These are phyloP conservation scores for Cyprinodon tularosa DNA, from an alignment of 2,113 vertebrate species.

Conservation along the genomic window DNA sequence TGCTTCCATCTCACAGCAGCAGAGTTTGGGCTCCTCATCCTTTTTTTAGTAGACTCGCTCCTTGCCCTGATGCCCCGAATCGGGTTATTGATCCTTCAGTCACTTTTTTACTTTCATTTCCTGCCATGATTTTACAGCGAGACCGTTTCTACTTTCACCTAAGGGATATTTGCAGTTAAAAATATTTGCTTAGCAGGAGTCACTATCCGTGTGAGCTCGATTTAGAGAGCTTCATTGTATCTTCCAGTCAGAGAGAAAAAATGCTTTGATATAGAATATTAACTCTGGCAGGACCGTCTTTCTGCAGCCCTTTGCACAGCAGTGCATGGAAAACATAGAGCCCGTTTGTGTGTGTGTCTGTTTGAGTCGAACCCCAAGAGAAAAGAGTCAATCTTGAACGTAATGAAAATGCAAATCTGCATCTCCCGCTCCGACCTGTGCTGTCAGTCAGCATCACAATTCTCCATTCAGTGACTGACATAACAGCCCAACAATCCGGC, in stretches of 20 bases:
- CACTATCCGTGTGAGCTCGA: background rate
- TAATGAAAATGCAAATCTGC: conserved; percentile 75
- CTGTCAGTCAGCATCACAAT: conserved; percentile 67
- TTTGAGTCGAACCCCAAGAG: conserved; percentile 33
- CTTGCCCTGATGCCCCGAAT: conserved; percentile 25
- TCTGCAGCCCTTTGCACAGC: background rate
- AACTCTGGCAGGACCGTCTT: background rate
- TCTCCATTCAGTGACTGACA: conserved; percentile 37
- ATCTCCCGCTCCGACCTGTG: conserved; percentile 43
- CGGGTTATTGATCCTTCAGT: conserved; percentile 19
- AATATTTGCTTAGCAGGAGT: conserved; percentile 20
- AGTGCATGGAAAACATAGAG: background rate
- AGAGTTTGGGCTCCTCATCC: conserved; percentile 20
- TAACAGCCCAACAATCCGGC: conserved; percentile 30
- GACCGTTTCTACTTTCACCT: conserved; percentile 19
- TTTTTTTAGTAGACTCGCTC: conserved; percentile 24
- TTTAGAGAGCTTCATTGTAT: background rate
- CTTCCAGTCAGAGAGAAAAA: background rate
- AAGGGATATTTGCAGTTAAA: conserved; percentile 45
- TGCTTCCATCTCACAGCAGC: conserved; percentile 20
- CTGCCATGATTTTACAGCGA: conserved; percentile 32
- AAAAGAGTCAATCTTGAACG: conserved; percentile 51
- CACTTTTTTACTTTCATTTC: conserved; percentile 22
- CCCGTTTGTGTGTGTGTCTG: background rate
- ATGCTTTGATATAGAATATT: background rate